Conservation (phyloP, 2,888 invertebrate genomes). For the Clunio marinus region DNA sequence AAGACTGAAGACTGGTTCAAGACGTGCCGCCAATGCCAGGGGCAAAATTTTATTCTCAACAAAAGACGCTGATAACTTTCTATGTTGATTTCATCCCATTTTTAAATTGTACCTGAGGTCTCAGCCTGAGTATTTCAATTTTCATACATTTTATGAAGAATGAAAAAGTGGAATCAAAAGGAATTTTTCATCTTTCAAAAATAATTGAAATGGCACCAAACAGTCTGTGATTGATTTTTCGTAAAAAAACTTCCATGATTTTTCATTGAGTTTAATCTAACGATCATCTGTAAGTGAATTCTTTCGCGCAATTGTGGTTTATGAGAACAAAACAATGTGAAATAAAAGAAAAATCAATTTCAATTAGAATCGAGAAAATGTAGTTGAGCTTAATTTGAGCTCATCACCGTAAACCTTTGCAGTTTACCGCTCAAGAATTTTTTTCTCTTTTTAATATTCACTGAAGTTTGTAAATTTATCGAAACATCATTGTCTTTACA, state of each 20-base stretch:
- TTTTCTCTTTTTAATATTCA: background rate
- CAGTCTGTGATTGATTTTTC: background rate
- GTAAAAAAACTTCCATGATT: background rate
- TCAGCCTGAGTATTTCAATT: too few relatives aligned
- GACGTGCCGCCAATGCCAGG: background rate
- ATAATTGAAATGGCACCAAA: background rate
- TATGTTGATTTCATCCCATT: background rate
- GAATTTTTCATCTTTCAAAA: background rate
- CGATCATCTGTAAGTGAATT: background rate
- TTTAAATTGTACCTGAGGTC: background rate
- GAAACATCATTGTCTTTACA: constrained; percentile 4
- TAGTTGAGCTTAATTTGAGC: background rate
- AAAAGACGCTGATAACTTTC: too few relatives aligned
- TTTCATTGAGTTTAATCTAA: background rate
- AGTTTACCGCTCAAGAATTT: background rate
- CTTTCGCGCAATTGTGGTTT: background rate
- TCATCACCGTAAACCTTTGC: background rate
- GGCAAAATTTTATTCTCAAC: too few relatives aligned
- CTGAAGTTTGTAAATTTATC: background rate
- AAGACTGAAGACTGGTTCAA: background rate
- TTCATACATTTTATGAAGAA: background rate
- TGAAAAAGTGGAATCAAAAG: background rate
- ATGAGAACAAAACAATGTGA: too few relatives aligned
- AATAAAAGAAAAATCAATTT: too few relatives aligned
- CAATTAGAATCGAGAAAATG: too few relatives aligned